A percentile compares a stretch with the other conserved stretches of the same genome.
phyloP scores from a whole-genome alignment of 2,113 vertebrate genomes.

The Suricata suricatta region DNA sequence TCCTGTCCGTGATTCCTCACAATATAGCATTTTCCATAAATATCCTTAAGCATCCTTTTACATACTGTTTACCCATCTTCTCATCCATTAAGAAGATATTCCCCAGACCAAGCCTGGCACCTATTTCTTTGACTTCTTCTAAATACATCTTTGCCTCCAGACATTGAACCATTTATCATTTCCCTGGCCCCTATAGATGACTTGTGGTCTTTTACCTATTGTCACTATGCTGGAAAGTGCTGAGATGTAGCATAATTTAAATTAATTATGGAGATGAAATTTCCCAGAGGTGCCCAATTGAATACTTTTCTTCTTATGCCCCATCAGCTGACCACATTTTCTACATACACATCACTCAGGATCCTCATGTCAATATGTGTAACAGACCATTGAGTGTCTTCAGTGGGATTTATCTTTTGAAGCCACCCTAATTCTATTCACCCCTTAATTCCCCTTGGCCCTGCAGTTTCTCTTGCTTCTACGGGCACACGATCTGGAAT shows the following conservation, averaged over 20 bases:
- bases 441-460: not conserved
- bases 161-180: not conserved
- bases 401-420: not conserved
- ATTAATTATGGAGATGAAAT: conserved; percentile 32
- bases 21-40: conserved; percentile 45
- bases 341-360: not conserved
- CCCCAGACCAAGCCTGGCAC: conserved; percentile 45
- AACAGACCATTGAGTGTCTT: not conserved
- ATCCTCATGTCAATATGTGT: not conserved
- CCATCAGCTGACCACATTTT: not conserved
- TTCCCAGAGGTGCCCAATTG: not conserved
- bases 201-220: not conserved
- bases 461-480: not conserved
- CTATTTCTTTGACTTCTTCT: conserved; percentile 36
- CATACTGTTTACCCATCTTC: conserved; percentile 47
- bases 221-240: conserved; percentile 18
- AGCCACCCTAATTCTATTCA: not conserved
- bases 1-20: not conserved
- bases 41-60: conserved; percentile 50
- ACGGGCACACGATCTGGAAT: not conserved
- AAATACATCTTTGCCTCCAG: conserved; percentile 22
- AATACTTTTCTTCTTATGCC: not conserved
- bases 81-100: conserved; percentile 51
- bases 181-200: not conserved
- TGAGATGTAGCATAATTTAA: conserved; percentile 30